Base-by-base conservation (phyloP, 2,888 invertebrate species). In the Andrena bicolor region DNA sequence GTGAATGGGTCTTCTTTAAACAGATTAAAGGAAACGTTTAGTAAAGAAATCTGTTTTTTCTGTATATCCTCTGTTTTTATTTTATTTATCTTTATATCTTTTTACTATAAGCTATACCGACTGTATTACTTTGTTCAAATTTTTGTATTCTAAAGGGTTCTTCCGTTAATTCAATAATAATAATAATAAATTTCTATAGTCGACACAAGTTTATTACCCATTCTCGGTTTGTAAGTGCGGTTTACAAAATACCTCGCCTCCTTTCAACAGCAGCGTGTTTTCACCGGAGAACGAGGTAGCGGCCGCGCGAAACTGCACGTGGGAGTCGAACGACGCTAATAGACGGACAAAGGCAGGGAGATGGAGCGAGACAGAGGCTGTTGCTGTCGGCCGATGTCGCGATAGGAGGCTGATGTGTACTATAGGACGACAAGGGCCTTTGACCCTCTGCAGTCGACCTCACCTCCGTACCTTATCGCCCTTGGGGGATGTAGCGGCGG, bases 331-430 rank as follows among this genome's bases (percentile, higher is more conserved):
- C 70, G 72, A 82, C 56, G 28, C 30, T 66, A 68, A 76, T 48
- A 41, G 73, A 64, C 63, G 64, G 56, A 77, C 58, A 75, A 71
- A 73, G 49, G 49, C 48, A 60, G 49, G 53, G 8, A 35, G 30
- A 49, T 10, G 61, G 13, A 63, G 32, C 48, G 63, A 63, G 28
- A 35, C 20, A 69, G 63, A 63, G 41, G 41, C 20, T 70, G 56
- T 8, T 53, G 58, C 56, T 51, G 77, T 74, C 63, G 65, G 79
- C 30, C 60, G 82, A 86, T 78, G 76, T 79, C 77, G 71, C 86
- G 86, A 87, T 85, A 81, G 70, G 69, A 76, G 61, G 13, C 58
- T 74, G 72, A 76, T 80, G 68, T 72, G 81, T 83, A 66, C 69
- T 64, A 32, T 65, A 74, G 20, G 60, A 53, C 63, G 73, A 76